These are phyloP conservation scores for Rousettus madagascariensis DNA, from an alignment of 2,797 vertebrate genomes.

Conservation along the genomic window DNA sequence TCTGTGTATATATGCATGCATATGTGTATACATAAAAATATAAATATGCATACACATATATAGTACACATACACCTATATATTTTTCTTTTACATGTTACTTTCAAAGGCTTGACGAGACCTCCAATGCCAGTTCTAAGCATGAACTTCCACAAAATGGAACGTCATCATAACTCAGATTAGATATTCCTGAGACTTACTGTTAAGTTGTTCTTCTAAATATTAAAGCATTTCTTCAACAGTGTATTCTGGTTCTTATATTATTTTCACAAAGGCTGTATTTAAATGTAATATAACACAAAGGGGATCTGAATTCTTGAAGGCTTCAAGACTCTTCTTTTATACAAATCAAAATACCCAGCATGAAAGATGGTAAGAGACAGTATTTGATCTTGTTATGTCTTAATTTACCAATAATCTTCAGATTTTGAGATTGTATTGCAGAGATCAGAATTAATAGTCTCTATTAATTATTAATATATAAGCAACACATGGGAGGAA, in stretches of 20 bases:
- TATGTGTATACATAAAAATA: neutral
- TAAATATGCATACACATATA: neutral
- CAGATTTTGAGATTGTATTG: neutral
- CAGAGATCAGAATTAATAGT: neutral
- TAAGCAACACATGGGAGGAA: neutral
- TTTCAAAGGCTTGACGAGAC: neutral
- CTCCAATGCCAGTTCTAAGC: neutral
- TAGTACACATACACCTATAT: neutral
- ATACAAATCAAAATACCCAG: slow-evolving; percentile 40
- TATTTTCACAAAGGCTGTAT: slow-evolving; percentile 54
- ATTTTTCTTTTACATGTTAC: neutral
- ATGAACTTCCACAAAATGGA: neutral
- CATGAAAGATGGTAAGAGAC: neutral
- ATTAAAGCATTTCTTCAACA: slow-evolving; percentile 14
- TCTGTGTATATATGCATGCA: neutral
- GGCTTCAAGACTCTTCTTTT: neutral
- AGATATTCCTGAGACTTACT: slow-evolving; percentile 3
- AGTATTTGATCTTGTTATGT: neutral
- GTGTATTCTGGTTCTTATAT: slow-evolving; percentile 43
- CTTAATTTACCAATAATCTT: neutral
- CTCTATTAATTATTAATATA: neutral
- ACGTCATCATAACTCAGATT: neutral
- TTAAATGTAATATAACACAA: slow-evolving; percentile 47
- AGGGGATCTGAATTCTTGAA: slow-evolving; percentile 39
- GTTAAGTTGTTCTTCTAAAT: neutral